Conservation (phyloP, 1,140 invertebrate species). For the Pemphigus obesinymphae region DNA sequence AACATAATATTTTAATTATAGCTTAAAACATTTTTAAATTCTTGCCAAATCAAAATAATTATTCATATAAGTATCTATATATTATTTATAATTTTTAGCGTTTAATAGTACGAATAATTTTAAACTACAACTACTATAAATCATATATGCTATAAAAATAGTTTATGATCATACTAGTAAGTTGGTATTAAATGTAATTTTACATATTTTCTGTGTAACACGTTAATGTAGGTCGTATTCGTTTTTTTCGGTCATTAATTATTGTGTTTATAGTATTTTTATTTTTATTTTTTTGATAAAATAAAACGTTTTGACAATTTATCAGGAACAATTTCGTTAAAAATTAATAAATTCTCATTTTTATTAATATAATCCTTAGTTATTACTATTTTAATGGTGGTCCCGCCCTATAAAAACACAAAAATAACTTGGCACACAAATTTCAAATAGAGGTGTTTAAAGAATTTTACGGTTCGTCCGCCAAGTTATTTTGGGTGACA, state of each 20-base stretch:
- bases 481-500: background rate
- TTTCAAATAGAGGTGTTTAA: background rate
- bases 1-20: too few species aligned
- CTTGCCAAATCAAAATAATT: too few species aligned
- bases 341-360: background rate
- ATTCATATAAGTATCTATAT: too few species aligned
- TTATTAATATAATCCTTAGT: background rate
- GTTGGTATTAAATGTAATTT: too few species aligned
- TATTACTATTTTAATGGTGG: background rate
- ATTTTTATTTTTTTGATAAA: background rate
- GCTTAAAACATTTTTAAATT: too few species aligned
- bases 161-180: too few species aligned
- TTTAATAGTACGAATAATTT: too few species aligned
- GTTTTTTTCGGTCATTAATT: background rate
- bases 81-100: too few species aligned
- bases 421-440: slow-evolving; percentile 8
- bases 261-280: background rate
- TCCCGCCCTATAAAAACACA: background rate
- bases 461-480: background rate
- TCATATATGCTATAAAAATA: too few species aligned
- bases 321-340: too few species aligned
- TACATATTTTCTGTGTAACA: too few species aligned
- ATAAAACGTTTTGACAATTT: background rate
- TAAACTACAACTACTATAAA: too few species aligned
- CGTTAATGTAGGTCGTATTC: background rate